Evolutionary conservation across 2,113 vertebrate genomes (phyloP).

Genomic region (Saccopteryx leptura): DNA sequence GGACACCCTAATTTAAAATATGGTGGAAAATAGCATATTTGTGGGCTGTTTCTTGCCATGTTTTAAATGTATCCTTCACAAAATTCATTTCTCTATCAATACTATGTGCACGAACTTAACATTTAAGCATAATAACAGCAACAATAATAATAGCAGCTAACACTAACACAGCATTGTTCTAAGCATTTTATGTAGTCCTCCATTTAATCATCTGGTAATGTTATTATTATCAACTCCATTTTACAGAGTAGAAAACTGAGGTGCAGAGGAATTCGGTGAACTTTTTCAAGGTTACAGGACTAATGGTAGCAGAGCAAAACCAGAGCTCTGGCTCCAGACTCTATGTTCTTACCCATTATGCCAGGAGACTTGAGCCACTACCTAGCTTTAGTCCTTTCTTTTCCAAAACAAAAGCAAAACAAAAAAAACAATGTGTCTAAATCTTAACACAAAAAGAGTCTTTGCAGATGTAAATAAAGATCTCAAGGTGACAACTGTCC

Average conservation of each 20-base stretch:
- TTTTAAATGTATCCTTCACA: constrained; percentile 51
- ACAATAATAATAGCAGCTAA: constrained; percentile 3
- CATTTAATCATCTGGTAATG: neutral
- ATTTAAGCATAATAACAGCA: constrained; percentile 25
- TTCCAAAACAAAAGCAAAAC: neutral
- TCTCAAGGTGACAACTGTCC: neutral
- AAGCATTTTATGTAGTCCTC: neutral
- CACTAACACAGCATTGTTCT: neutral
- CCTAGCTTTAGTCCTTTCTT: neutral
- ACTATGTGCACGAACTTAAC: constrained; percentile 35
- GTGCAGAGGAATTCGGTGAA: neutral
- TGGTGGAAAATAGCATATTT: constrained; percentile 70
- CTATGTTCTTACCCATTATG: neutral
- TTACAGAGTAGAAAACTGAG: constrained; percentile 40
- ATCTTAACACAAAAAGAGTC: neutral
- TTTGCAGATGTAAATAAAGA: neutral
- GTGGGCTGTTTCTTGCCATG: constrained; percentile 68
- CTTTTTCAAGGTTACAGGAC: constrained; percentile 12
- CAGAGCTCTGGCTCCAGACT: neutral
- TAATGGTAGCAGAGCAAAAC: neutral
- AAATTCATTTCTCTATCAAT: constrained; percentile 54
- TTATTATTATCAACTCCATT: constrained; percentile 20
- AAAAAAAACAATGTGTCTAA: neutral
- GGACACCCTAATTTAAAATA: constrained; percentile 76
- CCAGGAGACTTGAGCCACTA: neutral